phyloP scores from a whole-genome alignment of 1,140 invertebrate species.

The Antheraea pernyi region DNA sequence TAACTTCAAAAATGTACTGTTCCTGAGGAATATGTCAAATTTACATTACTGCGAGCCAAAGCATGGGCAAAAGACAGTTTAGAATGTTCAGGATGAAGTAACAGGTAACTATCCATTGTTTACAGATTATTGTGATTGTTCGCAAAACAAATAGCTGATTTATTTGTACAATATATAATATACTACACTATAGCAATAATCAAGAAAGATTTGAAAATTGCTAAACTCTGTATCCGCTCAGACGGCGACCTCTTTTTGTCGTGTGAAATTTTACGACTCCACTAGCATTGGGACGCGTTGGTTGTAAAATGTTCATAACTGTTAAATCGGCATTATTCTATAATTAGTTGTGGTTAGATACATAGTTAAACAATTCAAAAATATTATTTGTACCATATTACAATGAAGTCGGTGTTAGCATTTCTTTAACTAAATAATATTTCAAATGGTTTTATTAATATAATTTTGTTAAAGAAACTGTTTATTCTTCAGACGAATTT shows the following conservation, averaged over 20 bases:
- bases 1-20: too few species aligned
- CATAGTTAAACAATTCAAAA: background rate
- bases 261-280: constrained; percentile 56
- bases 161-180: background rate
- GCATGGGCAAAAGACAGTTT: too few species aligned
- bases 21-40: too few species aligned
- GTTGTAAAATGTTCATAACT: constrained; percentile 58
- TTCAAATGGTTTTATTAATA: too few species aligned
- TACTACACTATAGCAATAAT: background rate
- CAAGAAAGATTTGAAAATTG: constrained; percentile 18
- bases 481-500: too few species aligned
- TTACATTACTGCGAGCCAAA: too few species aligned
- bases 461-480: too few species aligned
- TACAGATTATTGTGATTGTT: background rate
- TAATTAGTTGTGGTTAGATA: background rate
- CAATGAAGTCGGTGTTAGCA: too few species aligned
- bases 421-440: too few species aligned
- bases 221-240: constrained; percentile 33
- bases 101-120: background rate
- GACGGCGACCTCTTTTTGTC: constrained; percentile 46
- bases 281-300: constrained; percentile 46
- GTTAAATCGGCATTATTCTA: constrained; percentile 29
- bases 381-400: too few species aligned
- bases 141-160: background rate
- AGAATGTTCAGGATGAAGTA: background rate